phyloP scores from a whole-genome alignment of 2,113 vertebrate species.

The Notothenia coriiceps region DNA sequence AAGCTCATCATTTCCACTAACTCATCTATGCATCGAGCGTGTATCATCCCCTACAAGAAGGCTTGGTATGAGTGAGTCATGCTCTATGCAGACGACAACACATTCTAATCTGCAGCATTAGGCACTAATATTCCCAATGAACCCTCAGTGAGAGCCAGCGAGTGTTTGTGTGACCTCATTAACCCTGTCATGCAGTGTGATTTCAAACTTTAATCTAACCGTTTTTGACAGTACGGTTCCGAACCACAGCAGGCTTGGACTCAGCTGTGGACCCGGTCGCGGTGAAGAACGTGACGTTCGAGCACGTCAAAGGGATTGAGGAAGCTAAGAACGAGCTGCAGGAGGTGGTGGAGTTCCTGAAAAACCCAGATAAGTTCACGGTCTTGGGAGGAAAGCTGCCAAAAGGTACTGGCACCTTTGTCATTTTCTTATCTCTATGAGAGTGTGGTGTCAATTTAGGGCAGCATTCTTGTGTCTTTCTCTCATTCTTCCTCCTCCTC shows the following conservation, averaged over 20 bases:
- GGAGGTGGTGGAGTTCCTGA: constrained; percentile 98
- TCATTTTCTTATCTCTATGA: background rate
- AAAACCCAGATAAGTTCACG: constrained; percentile 97
- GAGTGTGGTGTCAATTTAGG: background rate
- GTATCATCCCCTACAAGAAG: background rate
- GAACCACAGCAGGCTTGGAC: constrained; percentile 95
- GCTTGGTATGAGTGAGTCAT: too few relatives aligned
- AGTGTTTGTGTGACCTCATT: constrained; percentile 15
- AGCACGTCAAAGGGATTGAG: constrained; percentile 97
- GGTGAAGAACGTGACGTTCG: constrained; percentile 98
- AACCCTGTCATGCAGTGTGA: constrained; percentile 62
- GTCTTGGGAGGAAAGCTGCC: constrained; percentile 95
- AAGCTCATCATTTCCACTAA: background rate
- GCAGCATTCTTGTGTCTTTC: background rate
- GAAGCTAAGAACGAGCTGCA: constrained; percentile 98
- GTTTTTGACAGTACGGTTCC: constrained; percentile 92
- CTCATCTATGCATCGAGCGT: background rate
- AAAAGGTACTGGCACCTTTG: constrained; percentile 91
- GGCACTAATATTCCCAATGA: background rate
- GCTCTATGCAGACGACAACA: background rate
- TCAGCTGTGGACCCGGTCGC: constrained; percentile 96
- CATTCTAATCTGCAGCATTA: background rate
- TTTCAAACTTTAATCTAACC: constrained; percentile 84
- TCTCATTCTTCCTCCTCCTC: background rate
- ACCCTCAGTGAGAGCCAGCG: background rate